Evolutionary conservation across 2,888 invertebrate genomes (phyloP).

Genomic region (Tachina grossa): DNA sequence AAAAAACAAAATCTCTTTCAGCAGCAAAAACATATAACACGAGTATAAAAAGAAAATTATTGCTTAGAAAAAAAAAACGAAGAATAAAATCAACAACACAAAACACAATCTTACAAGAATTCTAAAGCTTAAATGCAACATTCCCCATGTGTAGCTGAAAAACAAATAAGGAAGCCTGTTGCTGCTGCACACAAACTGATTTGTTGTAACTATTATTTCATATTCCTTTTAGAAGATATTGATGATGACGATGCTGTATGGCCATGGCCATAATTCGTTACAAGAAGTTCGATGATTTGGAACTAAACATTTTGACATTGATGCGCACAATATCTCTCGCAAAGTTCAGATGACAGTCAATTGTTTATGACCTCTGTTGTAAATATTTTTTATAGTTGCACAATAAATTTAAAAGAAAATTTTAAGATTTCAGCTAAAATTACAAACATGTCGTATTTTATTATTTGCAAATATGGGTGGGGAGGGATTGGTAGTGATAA

Average conservation of each 20-base stretch:
- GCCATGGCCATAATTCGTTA: constrained; percentile 13
- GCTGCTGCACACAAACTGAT: background rate
- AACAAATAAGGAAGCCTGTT: constrained; percentile 65
- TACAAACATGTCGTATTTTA: constrained; percentile 32
- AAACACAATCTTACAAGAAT: constrained; percentile 18
- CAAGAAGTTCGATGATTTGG: constrained; percentile 32
- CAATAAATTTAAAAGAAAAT: background rate
- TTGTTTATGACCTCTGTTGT: constrained; percentile 48
- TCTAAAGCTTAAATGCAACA: constrained; percentile 49
- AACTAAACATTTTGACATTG: constrained; percentile 44
- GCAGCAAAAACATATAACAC: background rate
- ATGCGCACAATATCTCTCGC: constrained; percentile 47
- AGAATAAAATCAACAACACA: constrained; percentile 31
- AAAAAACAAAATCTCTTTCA: constrained; percentile 61
- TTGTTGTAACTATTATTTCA: background rate
- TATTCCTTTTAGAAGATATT: background rate
- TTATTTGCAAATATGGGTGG: background rate
- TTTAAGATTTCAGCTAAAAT: background rate
- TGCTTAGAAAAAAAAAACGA: background rate
- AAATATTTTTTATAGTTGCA: constrained; percentile 19
- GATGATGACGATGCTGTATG: background rate
- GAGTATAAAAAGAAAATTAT: constrained; percentile 3
- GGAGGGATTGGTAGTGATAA: background rate
- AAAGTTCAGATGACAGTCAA: constrained; percentile 32
- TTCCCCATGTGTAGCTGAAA: constrained; percentile 63